Conservation (phyloP, 1,140 invertebrate genomes). For the Coptotermes formosanus region DNA sequence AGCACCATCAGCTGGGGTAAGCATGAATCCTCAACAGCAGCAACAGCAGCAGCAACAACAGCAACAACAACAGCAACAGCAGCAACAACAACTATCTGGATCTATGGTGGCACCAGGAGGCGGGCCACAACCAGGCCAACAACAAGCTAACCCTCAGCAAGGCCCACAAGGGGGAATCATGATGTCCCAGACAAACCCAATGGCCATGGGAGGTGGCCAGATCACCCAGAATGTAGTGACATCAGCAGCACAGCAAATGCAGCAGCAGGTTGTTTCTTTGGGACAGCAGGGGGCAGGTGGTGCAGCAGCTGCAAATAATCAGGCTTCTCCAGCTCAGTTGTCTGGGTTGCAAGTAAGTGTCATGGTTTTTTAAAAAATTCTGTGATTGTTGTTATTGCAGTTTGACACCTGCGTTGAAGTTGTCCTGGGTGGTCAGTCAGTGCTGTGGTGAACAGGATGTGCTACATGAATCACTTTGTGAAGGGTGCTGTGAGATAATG, state of each 20-base stretch:
- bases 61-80: conserved; percentile 38
- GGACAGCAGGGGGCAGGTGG: conserved; percentile 19
- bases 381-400: too few species aligned
- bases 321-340: conserved; percentile 28
- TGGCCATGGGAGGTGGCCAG: conserved; percentile 62
- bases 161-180: conserved; percentile 53
- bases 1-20: conserved; percentile 41
- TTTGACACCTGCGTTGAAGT: too few species aligned
- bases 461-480: too few species aligned
- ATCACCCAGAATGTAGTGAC: conserved; percentile 58
- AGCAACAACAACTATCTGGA: conserved; percentile 38
- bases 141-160: conserved; percentile 31
- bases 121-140: conserved; percentile 34
- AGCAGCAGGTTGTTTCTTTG: conserved; percentile 24
- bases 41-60: conserved; percentile 42
- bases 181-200: conserved; percentile 60
- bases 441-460: too few species aligned
- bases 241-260: conserved; percentile 38
- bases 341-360: conserved; percentile 28
- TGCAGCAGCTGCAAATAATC: conserved; percentile 5
- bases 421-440: too few species aligned
- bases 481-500: too few species aligned
- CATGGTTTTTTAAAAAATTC: too few species aligned
- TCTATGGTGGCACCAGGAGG: conserved; percentile 20
- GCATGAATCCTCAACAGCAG: conserved; percentile 33